Evolutionary conservation across 2,797 vertebrate species (phyloP).

Genomic region (Urophycis tenuis): DNA sequence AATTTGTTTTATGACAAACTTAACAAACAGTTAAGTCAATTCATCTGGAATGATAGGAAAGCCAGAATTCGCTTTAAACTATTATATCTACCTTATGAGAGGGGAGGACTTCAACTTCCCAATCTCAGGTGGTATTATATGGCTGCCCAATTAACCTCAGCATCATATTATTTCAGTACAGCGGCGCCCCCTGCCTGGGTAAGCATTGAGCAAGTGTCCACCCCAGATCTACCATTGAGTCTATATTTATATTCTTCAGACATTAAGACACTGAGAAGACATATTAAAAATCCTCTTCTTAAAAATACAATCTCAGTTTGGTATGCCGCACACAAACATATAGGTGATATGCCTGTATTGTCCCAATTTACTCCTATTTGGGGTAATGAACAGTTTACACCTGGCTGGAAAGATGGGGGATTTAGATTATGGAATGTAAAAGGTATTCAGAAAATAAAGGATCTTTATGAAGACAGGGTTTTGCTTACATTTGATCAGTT

Average conservation of each 20-base stretch:
- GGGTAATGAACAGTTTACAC: constrained; percentile 20
- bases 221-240: constrained; percentile 2
- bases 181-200: constrained; percentile 10
- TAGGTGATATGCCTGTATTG: neutral
- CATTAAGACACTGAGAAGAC: constrained; percentile 9
- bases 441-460: constrained; percentile 6
- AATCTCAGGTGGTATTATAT: constrained; percentile 17
- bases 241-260: constrained; percentile 19
- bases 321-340: constrained; percentile 7
- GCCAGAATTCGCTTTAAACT: neutral
- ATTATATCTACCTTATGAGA: constrained; percentile 12
- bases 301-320: constrained; percentile 29
- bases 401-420: constrained; percentile 18
- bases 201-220: constrained; percentile 15
- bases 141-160: constrained; percentile 18
- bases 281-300: constrained; percentile 8
- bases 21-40: neutral
- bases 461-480: too few relatives aligned
- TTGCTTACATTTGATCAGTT: constrained; percentile 12
- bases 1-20: neutral
- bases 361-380: constrained; percentile 20
- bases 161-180: constrained; percentile 14
- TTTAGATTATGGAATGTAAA: constrained; percentile 20
- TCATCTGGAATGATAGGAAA: constrained; percentile 15
- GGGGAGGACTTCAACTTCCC: too few relatives aligned